These are phyloP conservation scores for Pampus argenteus DNA, from an alignment of 2,797 vertebrate genomes.

Conservation along the genomic window DNA sequence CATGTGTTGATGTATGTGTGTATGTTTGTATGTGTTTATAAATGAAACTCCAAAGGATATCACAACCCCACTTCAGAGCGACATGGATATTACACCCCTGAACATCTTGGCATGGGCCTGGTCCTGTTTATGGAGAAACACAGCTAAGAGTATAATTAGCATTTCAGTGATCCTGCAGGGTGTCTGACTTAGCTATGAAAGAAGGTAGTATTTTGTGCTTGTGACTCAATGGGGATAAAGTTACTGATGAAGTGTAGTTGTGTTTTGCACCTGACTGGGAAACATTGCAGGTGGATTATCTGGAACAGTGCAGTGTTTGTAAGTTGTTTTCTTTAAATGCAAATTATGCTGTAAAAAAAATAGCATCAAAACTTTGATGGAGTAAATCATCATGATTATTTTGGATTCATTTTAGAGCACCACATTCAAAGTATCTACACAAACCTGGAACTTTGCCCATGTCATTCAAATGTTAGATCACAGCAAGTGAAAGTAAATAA, in stretches of 20 bases:
- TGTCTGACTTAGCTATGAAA: slow-evolving; percentile 85
- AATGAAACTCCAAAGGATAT: slow-evolving; percentile 87
- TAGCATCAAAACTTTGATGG: slow-evolving; percentile 16
- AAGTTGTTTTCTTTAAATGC: slow-evolving; percentile 5
- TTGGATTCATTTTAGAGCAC: slow-evolving; percentile 6
- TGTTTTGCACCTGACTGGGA: slow-evolving; percentile 76
- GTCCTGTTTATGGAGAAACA: slow-evolving; percentile 85
- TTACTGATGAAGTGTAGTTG: slow-evolving; percentile 49
- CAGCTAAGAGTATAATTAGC: slow-evolving; percentile 82
- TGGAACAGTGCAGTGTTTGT: slow-evolving; percentile 28
- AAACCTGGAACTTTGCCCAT: slow-evolving; percentile 19
- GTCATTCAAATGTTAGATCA: slow-evolving; percentile 39
- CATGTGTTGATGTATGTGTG: slow-evolving; percentile 28
- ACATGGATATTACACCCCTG: slow-evolving; percentile 84
- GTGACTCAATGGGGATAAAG: slow-evolving; percentile 71
- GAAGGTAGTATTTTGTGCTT: slow-evolving; percentile 76
- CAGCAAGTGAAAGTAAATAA: slow-evolving; percentile 49
- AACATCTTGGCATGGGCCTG: slow-evolving; percentile 77
- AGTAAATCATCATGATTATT: slow-evolving; percentile 38
- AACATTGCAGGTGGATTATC: slow-evolving; percentile 78
- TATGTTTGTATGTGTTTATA: slow-evolving; percentile 81
- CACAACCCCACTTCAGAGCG: slow-evolving; percentile 83
- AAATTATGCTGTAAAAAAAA: slow-evolving; percentile 32
- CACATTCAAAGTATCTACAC: slow-evolving; percentile 33
- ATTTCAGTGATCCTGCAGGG: slow-evolving; percentile 78